Evolutionary conservation across 2,888 invertebrate species (phyloP).

Genomic region (Microplitis manilae): DNA sequence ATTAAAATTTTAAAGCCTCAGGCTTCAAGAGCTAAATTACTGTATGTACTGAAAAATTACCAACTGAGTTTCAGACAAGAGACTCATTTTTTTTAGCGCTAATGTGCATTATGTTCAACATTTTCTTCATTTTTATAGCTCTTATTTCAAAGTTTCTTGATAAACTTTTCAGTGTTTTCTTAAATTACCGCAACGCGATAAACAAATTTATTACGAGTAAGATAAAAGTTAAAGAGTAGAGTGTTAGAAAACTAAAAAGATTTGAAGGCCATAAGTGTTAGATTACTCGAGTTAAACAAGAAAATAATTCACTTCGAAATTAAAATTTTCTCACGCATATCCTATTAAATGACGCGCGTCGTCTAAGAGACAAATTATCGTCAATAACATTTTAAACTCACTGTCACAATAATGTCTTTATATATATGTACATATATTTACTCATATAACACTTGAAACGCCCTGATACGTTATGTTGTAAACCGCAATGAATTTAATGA

Average conservation of each 20-base stretch:
- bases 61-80: not conserved
- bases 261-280: too few relatives aligned
- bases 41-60: slow-evolving; percentile 5
- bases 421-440: not conserved
- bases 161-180: too few relatives aligned
- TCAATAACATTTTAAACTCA: not conserved
- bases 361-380: not conserved
- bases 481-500: not conserved
- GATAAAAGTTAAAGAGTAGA: not conserved
- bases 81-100: not conserved
- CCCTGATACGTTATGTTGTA: not conserved
- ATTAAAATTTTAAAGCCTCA: slow-evolving; percentile 2
- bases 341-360: not conserved
- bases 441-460: not conserved
- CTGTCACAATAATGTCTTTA: not conserved
- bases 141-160: too few relatives aligned
- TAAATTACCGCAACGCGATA: too few relatives aligned
- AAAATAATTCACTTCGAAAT: not conserved
- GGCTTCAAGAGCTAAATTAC: slow-evolving; percentile 1
- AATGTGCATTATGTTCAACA: too few relatives aligned
- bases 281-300: not conserved
- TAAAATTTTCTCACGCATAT: not conserved
- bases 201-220: too few relatives aligned
- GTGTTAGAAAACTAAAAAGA: not conserved
- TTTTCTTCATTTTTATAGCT: too few relatives aligned